Conservation (phyloP, 2,113 vertebrate genomes). For the Regulus satrapa region DNA sequence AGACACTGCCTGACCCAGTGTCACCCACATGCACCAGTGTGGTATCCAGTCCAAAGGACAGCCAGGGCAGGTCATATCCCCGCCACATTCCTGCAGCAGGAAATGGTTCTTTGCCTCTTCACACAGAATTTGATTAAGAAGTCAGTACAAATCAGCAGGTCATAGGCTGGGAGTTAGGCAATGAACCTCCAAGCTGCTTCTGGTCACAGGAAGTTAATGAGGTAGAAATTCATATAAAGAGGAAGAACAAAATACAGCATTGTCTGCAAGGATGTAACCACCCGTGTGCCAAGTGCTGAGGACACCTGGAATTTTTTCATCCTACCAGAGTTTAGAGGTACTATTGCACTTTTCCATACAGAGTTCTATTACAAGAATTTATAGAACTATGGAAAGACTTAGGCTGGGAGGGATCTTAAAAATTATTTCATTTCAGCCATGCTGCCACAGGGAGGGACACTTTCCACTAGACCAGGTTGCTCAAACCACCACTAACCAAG, state of each 20-base stretch:
- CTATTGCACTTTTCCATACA: background rate
- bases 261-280: background rate
- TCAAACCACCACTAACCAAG: background rate
- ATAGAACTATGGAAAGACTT: background rate
- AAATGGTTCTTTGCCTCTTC: background rate
- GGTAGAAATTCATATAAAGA: background rate
- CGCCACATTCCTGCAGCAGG: background rate
- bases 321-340: background rate
- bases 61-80: background rate
- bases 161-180: background rate
- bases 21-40: background rate
- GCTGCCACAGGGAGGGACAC: background rate
- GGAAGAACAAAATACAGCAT: background rate
- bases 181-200: background rate
- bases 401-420: background rate
- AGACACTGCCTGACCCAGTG: background rate
- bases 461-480: background rate
- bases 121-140: background rate
- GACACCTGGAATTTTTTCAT: background rate
- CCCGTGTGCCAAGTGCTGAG: rapidly evolving
- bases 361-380: background rate
- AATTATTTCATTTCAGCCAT: background rate
- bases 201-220: background rate
- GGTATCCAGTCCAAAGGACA: background rate
- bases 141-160: background rate